Evolutionary conservation across 2,888 invertebrate genomes (phyloP).

Genomic region (Archips xylosteana): DNA sequence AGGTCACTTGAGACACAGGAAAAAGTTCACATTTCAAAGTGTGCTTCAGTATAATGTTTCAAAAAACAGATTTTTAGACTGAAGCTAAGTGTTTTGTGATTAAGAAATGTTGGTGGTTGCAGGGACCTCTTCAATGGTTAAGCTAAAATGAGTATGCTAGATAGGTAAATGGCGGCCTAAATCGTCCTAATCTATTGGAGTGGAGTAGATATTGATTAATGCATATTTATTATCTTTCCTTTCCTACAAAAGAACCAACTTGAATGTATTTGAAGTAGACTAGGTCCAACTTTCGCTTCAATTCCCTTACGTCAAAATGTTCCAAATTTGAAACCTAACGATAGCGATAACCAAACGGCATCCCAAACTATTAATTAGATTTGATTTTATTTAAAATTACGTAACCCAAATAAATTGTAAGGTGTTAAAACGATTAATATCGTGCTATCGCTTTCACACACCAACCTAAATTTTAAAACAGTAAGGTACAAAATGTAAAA

Average conservation of each 20-base stretch:
- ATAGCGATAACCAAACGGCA: background rate
- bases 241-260: too few relatives aligned
- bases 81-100: background rate
- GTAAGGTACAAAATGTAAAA: too few relatives aligned
- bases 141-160: background rate
- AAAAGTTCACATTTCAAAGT: background rate
- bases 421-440: too few relatives aligned
- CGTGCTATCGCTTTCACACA: too few relatives aligned
- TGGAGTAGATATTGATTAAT: background rate
- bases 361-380: background rate
- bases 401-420: too few relatives aligned
- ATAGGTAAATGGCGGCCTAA: slow-evolving; percentile 2
- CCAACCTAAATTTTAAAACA: too few relatives aligned
- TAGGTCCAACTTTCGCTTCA: background rate
- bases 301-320: background rate
- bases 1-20: background rate
- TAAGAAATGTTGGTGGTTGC: background rate
- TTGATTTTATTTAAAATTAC: background rate
- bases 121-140: slow-evolving; percentile 3
- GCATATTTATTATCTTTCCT: too few relatives aligned
- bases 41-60: background rate
- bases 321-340: background rate
- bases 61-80: background rate
- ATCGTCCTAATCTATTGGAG: background rate
- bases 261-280: background rate